Evolutionary conservation across 2,888 invertebrate species (phyloP), one percentile per base, ranked within the genome.

Genomic region (Minunthozetes semirufus): DNA sequence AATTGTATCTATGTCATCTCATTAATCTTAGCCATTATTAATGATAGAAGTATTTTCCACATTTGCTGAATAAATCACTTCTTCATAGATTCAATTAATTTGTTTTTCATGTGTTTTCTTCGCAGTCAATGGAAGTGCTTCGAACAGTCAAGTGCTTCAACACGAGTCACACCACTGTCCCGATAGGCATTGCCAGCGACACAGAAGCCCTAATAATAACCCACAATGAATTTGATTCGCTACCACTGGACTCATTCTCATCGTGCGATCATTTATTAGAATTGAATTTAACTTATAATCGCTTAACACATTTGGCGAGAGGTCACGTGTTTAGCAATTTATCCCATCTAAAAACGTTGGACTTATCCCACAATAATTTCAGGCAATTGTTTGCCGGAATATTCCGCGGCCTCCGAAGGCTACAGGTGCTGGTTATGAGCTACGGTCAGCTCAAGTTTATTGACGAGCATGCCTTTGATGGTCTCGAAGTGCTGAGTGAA

Each of bases 231-330:
- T 79, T 84, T 11, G 78, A 77, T 5, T 80, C 81, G 73, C 77
- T 83, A 0, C 11, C 33, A 17, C 78, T 76, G 50, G 80, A 80
- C 25, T 78, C 80, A 66, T 79, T 83, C 6, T 80, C 81, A 0
- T 74, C 78, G 3, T 78, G 83, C n/a, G 76, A 79, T 13, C 73
- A 80, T n/a, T 79, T 84, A 6, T 78, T 79, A 74, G 79, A 81
- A 59, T 79, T 84, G 63, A 83, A 84, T 77, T 77, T 84, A 9
- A 83, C 83, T 27, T 79, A 81, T 74, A 84, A 84, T 77, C 79
- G 80, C 63, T 80, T 85, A 46, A 80, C 80, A 19, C 79, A 78
- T 27, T 77, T 84, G 38, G 82, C 81, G 15, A 79, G 81, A 33
- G 81, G 80, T 22, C 79, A 80, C 42, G 81, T 82, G 76, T 83